Conservation (phyloP, 2,113 vertebrate species). For the Salvator merianae region DNA sequence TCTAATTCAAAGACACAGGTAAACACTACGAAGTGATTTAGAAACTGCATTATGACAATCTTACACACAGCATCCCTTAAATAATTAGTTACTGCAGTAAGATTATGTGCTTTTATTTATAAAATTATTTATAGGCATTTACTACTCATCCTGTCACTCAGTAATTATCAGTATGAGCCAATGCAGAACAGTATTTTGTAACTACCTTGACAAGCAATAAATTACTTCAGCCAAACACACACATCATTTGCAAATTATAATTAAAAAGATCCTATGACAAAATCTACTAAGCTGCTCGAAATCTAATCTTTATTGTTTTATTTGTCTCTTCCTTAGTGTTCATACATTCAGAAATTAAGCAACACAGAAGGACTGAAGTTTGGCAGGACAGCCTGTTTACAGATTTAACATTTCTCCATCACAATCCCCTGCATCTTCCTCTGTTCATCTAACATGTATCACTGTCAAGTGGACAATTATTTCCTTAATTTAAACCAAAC, state of each 20-base stretch:
- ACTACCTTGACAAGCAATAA: not conserved
- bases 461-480: not conserved
- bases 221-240: not conserved
- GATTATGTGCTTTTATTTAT: not conserved
- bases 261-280: not conserved
- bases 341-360: conserved; percentile 11
- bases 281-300: not conserved
- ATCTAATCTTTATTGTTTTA: not conserved
- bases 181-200: not conserved
- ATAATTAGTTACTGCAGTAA: too few species aligned
- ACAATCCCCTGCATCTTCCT: not conserved
- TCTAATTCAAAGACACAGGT: too few species aligned
- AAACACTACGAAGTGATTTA: too few species aligned
- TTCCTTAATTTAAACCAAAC: not conserved
- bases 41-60: too few species aligned
- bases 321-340: not conserved
- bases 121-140: not conserved
- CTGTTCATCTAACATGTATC: not conserved
- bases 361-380: not conserved
- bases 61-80: too few species aligned
- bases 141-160: not conserved
- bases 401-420: not conserved
- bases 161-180: not conserved
- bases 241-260: not conserved
- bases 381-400: not conserved